A percentile compares a stretch with the other conserved stretches of the same genome.
These are phyloP conservation scores for Trichogramma dendrolimi DNA, from an alignment of 2,888 invertebrate species.

Conservation along the genomic window DNA sequence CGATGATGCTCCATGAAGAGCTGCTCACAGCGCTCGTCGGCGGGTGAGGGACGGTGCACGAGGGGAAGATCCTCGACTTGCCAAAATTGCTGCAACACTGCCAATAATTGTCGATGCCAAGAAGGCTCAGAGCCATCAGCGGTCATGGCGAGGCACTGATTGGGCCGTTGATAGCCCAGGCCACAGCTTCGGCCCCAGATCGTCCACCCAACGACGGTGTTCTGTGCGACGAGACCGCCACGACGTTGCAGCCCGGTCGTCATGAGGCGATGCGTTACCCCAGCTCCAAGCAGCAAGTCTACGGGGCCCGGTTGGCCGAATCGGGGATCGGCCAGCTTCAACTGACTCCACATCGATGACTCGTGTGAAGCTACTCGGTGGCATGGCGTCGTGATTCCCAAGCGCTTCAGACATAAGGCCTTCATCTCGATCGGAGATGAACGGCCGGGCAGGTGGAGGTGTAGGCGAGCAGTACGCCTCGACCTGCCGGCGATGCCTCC, in stretches of 20 bases:
- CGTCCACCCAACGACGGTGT: not conserved
- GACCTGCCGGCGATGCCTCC: not conserved
- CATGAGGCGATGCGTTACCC: not conserved
- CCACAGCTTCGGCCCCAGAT: no score
- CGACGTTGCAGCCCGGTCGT: not conserved
- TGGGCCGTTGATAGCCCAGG: no score
- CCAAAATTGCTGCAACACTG: no score
- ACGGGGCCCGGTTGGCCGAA: not conserved
- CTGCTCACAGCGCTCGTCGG: no score
- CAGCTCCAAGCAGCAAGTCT: not conserved
- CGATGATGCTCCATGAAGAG: no score
- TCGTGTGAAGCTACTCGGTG: not conserved
- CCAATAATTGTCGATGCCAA: no score
- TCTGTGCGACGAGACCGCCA: not conserved
- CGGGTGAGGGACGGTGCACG: no score
- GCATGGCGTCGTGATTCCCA: not conserved
- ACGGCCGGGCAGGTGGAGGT: not conserved
- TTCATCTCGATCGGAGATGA: not conserved
- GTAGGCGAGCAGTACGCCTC: not conserved
- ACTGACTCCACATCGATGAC: not conserved
- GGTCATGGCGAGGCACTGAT: no score
- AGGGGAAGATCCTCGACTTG: no score
- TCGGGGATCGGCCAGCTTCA: conserved; percentile 7
- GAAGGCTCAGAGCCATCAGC: no score
- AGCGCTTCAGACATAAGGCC: not conserved